phyloP scores from a whole-genome alignment of 2,113 vertebrate species.

The Mustelus asterias region DNA sequence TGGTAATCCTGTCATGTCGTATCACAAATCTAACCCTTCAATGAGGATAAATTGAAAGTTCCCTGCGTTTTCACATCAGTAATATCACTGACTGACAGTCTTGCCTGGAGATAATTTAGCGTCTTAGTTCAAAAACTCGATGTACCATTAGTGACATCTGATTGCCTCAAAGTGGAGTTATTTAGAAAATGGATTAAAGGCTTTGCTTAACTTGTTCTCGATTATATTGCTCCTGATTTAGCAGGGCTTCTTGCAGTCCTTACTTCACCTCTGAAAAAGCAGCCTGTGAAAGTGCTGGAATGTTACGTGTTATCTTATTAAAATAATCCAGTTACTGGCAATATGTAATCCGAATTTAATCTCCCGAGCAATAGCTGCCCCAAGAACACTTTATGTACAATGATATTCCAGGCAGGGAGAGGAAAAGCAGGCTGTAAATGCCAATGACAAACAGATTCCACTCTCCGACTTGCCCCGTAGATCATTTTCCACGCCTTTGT shows the following conservation, averaged over 20 bases:
- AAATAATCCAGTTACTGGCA: not conserved
- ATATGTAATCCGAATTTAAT: not conserved
- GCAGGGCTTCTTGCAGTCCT: not conserved
- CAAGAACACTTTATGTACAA: not conserved
- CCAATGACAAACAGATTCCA: not conserved
- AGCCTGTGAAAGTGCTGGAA: not conserved
- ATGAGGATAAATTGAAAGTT: not conserved
- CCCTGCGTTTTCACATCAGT: not conserved
- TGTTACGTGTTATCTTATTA: not conserved
- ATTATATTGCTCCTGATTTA: not conserved
- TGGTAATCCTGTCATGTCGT: not conserved
- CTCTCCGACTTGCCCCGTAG: not conserved
- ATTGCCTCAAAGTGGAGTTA: not conserved
- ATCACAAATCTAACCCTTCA: conserved; percentile 26
- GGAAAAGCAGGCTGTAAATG: not conserved
- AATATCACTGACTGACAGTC: not conserved
- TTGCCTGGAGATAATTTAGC: not conserved
- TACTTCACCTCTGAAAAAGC: not conserved
- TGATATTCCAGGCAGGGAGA: not conserved
- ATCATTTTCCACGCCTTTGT: not conserved
- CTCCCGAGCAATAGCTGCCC: not conserved
- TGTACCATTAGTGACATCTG: not conserved
- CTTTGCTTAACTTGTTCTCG: not conserved
- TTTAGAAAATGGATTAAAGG: not conserved
- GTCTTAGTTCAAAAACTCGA: not conserved